A percentile compares a stretch with the other conserved stretches of the same genome.
These are phyloP conservation scores for Allygus modestus DNA, from an alignment of 2,888 invertebrate species.

Conservation along the genomic window DNA sequence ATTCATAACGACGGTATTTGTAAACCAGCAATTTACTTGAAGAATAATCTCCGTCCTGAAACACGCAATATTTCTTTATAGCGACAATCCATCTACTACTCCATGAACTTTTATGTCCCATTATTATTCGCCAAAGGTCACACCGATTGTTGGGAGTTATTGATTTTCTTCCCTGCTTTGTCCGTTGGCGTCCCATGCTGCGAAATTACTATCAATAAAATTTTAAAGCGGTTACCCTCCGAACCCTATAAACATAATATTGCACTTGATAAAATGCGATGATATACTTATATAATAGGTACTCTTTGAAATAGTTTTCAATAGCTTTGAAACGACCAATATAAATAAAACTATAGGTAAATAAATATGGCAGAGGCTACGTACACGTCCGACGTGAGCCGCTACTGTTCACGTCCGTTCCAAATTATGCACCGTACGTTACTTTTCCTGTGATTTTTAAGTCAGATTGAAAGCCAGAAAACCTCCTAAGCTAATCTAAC, in stretches of 20 bases:
- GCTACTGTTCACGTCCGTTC: too few species aligned
- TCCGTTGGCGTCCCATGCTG: slow-evolving; percentile 2
- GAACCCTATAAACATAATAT: background rate
- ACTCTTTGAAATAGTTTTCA: too few species aligned
- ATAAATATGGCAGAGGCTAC: too few species aligned
- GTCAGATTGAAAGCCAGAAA: too few species aligned
- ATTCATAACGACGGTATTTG: too few species aligned
- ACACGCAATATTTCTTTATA: slow-evolving; percentile 44
- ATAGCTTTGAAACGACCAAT: too few species aligned
- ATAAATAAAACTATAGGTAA: too few species aligned
- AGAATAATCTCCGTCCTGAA: slow-evolving; percentile 42
- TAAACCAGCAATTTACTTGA: slow-evolving; percentile 48
- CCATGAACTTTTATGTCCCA: slow-evolving; percentile 54
- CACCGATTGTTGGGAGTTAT: slow-evolving; percentile 41
- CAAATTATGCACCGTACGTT: too few species aligned
- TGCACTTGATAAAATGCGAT: background rate
- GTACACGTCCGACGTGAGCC: too few species aligned
- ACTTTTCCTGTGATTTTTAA: too few species aligned
- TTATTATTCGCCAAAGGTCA: slow-evolving; percentile 50
- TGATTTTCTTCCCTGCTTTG: slow-evolving; percentile 20
- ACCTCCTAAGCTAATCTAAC: too few species aligned
- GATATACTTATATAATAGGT: background rate
- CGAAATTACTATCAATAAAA: slow-evolving; percentile 37
- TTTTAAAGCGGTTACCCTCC: background rate
- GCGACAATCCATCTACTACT: slow-evolving; percentile 24